A percentile compares a stretch with the other conserved stretches of the same genome.
These are phyloP conservation scores for Rhagologus leucostigma DNA, from an alignment of 2,113 vertebrate species.

Conservation along the genomic window DNA sequence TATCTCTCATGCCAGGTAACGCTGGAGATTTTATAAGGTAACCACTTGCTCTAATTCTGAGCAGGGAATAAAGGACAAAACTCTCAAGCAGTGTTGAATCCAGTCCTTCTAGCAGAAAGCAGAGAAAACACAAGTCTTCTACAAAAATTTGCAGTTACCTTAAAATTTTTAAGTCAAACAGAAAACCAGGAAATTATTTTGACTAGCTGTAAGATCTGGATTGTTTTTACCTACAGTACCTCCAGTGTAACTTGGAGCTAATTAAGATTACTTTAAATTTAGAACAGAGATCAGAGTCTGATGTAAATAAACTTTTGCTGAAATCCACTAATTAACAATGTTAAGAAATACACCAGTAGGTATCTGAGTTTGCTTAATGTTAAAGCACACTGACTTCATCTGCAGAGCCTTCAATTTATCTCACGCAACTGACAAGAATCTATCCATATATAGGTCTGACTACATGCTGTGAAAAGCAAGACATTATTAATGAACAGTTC, in stretches of 20 bases:
- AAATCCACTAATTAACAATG: not conserved
- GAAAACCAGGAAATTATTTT: not conserved
- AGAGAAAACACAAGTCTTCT: not conserved
- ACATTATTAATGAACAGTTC: not conserved
- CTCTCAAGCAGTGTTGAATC: not conserved
- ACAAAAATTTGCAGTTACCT: not conserved
- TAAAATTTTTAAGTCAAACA: not conserved
- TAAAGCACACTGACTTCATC: not conserved
- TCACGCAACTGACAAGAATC: not conserved
- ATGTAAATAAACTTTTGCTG: not conserved
- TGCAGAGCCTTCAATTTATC: not conserved
- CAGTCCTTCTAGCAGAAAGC: not conserved
- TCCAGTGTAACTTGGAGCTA: not conserved
- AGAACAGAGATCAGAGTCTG: not conserved
- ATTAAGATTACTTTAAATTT: not conserved
- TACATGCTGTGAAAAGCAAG: not conserved
- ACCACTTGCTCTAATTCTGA: not conserved
- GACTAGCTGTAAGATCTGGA: not conserved
- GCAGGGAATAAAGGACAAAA: not conserved
- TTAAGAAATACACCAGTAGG: not conserved
- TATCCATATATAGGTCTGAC: not conserved
- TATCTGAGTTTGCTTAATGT: not conserved
- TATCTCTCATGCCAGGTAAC: not conserved
- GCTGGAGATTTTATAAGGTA: not conserved
- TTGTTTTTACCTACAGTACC: not conserved